Conservation (phyloP, 2,888 invertebrate species). For the Oscheius onirici region DNA sequence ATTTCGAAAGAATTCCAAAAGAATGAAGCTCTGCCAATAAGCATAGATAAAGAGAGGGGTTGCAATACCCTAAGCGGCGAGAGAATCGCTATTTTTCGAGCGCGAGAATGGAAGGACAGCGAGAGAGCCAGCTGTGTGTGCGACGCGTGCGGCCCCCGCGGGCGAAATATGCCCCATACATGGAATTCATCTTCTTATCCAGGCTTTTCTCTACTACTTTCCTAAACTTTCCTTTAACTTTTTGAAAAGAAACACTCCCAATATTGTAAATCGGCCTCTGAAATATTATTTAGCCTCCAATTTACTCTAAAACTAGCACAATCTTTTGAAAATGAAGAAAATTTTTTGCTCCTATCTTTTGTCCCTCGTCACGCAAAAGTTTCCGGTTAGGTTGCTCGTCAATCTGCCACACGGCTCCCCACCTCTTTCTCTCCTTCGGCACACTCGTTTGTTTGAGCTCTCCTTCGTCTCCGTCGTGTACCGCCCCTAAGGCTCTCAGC, state of each 20-base stretch:
- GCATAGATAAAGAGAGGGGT: no score
- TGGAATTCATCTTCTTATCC: not conserved
- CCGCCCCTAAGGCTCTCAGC: constrained; percentile 15
- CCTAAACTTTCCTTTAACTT: no score
- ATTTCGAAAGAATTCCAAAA: no score
- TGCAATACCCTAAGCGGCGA: no score
- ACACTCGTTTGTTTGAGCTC: constrained; percentile 30
- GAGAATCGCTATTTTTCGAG: no score
- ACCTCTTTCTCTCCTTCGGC: constrained; percentile 3
- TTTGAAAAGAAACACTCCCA: no score
- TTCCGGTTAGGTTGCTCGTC: not conserved
- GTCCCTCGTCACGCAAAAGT: not conserved
- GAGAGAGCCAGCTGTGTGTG: constrained; percentile 11
- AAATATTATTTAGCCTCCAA: no score
- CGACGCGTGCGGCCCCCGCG: constrained; percentile 9
- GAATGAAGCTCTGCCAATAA: no score
- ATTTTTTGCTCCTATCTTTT: not conserved
- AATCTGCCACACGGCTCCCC: not conserved
- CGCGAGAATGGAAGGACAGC: no score
- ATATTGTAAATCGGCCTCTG: no score
- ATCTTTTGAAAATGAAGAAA: not conserved
- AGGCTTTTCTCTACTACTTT: no score
- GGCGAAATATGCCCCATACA: constrained; percentile 7
- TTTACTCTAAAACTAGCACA: no score
- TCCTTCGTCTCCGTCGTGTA: constrained; percentile 6